Evolutionary conservation across 1,140 invertebrate species (phyloP), one percentile per base, ranked within the genome.

Genomic region (Watersipora subatra): DNA sequence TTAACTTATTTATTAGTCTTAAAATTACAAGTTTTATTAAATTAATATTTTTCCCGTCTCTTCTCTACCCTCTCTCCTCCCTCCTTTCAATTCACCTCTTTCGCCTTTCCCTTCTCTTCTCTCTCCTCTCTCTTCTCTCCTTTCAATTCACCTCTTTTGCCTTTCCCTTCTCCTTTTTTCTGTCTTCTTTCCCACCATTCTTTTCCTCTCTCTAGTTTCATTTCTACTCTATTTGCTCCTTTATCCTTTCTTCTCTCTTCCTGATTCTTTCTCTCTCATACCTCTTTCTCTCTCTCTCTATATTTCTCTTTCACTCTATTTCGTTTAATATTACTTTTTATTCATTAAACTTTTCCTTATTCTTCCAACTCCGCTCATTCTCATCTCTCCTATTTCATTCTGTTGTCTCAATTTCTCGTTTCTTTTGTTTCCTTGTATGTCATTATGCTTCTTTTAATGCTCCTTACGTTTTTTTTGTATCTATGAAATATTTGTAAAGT

Each of bases 171-270:
- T 61, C 12, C 22, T 22, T 67, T 26, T 66, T 12, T 61, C 2
- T 67, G 17, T 61, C 2, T 28, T 20, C 7, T 20, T 67, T 30
- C 3, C 19, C 22, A 20, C 28, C 15, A 25, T 1, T 67, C 34
- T 24, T 24, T 30, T 25, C 29, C 65, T 62, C 20, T 64, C 34
- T 59, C 22, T 61, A 26, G 20, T 28, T 67, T 57, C 57, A 20
- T 67, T 28, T 61, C 19, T 61, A 26, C 57, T 57, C 29, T 20
- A 19, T 28, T 46, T 20, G 26, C 34, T 57, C 24, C 58, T 27
- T 61, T 20, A 22, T 57, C 66, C 25, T 61, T 25, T 57, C 27
- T 61, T 22, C 61, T 20, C 30, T 28, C 61, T 27, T 27, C 24
- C 28, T n/a, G 29, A 20, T 28, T 20, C 61, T 57, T 61, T 34